Percentiles rank a stretch among this genome's conserved stretches.
These are phyloP conservation scores for human (Homo sapiens) DNA, from an alignment of 2,113 vertebrate species.

Conservation along the genomic window GRCh38 chr4:4747501-4748000, in stretches of 20 bases:
- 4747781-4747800: neutral
- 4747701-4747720: neutral
- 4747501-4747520: neutral
- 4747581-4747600: neutral
- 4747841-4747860: neutral
- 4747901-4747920: neutral
- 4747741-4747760: neutral
- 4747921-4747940: neutral
- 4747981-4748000: fast-evolving
- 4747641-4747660: neutral
- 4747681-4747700: too few relatives aligned
- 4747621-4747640: neutral
- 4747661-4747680: too few relatives aligned
- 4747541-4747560: neutral
- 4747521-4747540: neutral
- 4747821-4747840: neutral
- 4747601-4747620: fast-evolving
- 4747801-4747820: neutral
- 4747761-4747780: neutral
- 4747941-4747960: neutral
- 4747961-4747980: neutral
- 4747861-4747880: neutral
- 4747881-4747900: neutral
- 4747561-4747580: neutral
- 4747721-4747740: neutral